Conservation (phyloP, 2,888 invertebrate species). For the Nomada hirtipes region DNA sequence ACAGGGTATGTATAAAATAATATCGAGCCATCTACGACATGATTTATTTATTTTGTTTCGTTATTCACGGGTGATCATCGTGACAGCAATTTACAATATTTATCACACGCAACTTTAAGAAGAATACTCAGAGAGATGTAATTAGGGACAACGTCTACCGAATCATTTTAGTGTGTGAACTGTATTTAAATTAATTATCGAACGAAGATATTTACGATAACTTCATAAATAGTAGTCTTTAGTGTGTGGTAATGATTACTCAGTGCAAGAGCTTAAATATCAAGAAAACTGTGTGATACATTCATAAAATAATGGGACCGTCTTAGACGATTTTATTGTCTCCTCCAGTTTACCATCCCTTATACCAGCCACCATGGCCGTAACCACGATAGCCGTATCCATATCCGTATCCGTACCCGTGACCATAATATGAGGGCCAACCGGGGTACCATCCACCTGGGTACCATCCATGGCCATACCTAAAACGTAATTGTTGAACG, state of each 20-base stretch:
- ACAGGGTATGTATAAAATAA: conserved; percentile 71
- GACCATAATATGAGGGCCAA: conserved; percentile 33
- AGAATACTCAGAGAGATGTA: background rate
- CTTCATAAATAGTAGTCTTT: conserved; percentile 26
- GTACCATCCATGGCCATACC: conserved; percentile 59
- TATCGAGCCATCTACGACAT: background rate
- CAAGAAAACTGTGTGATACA: conserved; percentile 23
- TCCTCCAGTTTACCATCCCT: conserved; percentile 69
- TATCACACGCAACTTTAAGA: background rate
- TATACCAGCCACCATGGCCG: conserved; percentile 63
- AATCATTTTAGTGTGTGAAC: background rate
- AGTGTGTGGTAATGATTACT: background rate
- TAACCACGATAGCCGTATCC: conserved; percentile 52
- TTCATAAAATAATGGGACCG: conserved; percentile 7
- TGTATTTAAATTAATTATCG: background rate
- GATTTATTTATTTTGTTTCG: conserved; percentile 25
- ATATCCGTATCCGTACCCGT: conserved; percentile 67
- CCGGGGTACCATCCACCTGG: conserved; percentile 32
- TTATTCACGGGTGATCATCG: background rate
- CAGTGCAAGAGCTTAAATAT: conserved; percentile 22
- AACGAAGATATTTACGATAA: background rate
- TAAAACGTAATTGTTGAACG: conserved; percentile 41
- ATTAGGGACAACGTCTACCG: background rate
- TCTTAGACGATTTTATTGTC: background rate
- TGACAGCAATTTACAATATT: background rate